Base-by-base conservation (phyloP, 37 sponge, comb jelly and placozoan species). In the Oopsacas minuta region DNA sequence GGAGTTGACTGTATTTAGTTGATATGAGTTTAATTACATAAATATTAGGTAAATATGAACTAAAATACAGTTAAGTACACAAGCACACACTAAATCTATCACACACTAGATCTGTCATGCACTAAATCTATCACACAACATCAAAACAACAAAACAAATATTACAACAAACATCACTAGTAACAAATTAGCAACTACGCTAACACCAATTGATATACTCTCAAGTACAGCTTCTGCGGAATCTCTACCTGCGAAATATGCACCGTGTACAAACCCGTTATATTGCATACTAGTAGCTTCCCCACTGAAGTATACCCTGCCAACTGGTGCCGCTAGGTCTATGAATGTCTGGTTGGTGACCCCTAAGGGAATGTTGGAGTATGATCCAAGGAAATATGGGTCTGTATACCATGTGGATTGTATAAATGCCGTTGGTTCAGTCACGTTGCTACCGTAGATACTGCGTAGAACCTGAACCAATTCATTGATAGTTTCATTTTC, bases 221-320 rank as follows among this genome's bases (percentile, higher is more conserved):
- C n/a, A n/a, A n/a, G n/a, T n/a, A n/a, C n/a, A n/a, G n/a, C n/a
- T n/a, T n/a, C n/a, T n/a, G 90, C 92, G 37, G 52, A 30, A n/a
- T 85, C 81, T 23, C 85, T 81, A 0, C 92, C 92, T 69, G 92
- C 82, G 23, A 39, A 37, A 82, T 88, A 92, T 20, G 85, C 91
- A 0, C 91, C 93, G 82, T 93, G 91, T 20, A 90, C 52, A 75
- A 52, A 89, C 0, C 88, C 93, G 53, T 17, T 38, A 81, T 82
- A 52, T 37, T 83, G 36, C 0, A 8, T 38, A 37, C 37, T 83
- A 1, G 89, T 86, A 0, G 87, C 91, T 37, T 90, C 91, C 37
- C 93, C 93, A 83, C 75, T 46, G 52, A 93, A 93, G 37, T 88
- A 83, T 15, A 93, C 84, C 5, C 53, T 39, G 0, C 89, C 93